Evolutionary conservation across 2,797 vertebrate genomes (phyloP), one percentile per base, ranked within the genome.

Genomic region (Selene dorsalis): DNA sequence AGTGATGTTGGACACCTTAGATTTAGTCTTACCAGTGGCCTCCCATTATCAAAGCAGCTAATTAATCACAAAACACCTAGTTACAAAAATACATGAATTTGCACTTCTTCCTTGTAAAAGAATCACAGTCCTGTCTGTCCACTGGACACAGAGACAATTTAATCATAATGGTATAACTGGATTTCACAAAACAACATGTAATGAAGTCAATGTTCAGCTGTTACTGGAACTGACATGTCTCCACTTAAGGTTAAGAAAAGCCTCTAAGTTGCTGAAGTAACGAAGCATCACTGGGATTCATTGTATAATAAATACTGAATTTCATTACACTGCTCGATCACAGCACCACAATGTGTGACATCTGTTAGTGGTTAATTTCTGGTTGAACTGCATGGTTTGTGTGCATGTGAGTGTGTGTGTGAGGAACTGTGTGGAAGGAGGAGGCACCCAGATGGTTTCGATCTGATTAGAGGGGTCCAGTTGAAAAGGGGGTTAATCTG

Each of bases 401-500:
- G 18, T 59, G 18, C 9, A 11, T 63, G 52, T 73, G 45, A 59
- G 56, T 67, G 45, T 62, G 32, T 8, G 12, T 22, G 8, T 41
- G 30, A 38, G 59, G 39, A 2, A 39, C 17, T 12, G 20, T 43
- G 47, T 22, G 20, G 30, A 38, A 55, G 22, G 16, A 69, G 7
- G 55, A 73, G 57, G 18, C 9, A 4, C 70, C 75, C 83, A 82
- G 72, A 78, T 87, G 87, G 72, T 47, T 73, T 57, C 79, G 68
- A 87, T 84, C 67, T 70, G 67, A 85, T 91, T 77, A 85, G 60
- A 14, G 39, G 48, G 38, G 57, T 9, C 24, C 22, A 20, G 63
- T 66, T 70, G 76, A 81, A 79, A 83, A 62, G 47, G 10, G 26
- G 24, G 32, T 38, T 85, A 74, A 91, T 91, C 69, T 67, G 67